phyloP scores from a whole-genome alignment of 2,113 vertebrate genomes.

The Pelmatolapia mariae region DNA sequence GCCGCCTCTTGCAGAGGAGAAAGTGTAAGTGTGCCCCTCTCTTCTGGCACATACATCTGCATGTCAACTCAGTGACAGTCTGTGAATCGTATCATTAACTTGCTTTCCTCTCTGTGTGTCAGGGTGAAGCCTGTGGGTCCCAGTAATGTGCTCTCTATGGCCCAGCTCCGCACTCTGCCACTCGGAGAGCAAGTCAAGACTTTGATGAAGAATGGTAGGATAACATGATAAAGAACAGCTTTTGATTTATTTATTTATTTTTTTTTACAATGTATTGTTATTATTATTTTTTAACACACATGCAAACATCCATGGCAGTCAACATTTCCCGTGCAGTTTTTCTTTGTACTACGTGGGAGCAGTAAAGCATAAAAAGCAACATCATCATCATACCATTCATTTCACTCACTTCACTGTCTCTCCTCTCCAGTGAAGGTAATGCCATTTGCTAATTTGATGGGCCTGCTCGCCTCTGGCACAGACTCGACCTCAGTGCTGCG shows the following conservation, averaged over 20 bases:
- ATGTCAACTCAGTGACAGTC: background rate
- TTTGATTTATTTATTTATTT: background rate
- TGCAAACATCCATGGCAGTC: background rate
- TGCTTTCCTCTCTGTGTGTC: background rate
- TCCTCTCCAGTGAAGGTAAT: constrained; percentile 87
- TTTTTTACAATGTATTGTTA: background rate
- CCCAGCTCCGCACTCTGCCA: constrained; percentile 90
- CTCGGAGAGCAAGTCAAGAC: constrained; percentile 95
- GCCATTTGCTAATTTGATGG: constrained; percentile 95
- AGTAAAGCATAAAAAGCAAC: background rate
- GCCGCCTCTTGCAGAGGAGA: constrained; percentile 88
- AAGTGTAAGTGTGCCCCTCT: constrained; percentile 77
- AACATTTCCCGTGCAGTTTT: background rate
- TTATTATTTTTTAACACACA: background rate
- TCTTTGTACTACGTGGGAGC: background rate
- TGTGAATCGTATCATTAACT: background rate
- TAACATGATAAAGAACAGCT: background rate
- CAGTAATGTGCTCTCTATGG: constrained; percentile 96
- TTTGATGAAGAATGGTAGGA: constrained; percentile 93
- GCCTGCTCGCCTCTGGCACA: constrained; percentile 83
- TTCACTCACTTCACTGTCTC: background rate
- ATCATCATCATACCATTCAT: background rate
- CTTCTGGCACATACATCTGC: background rate
- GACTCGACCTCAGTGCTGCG: constrained; percentile 88
- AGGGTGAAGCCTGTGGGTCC: constrained; percentile 87